phyloP scores from a whole-genome alignment of 2,888 invertebrate genomes.

The Acronicta alni region DNA sequence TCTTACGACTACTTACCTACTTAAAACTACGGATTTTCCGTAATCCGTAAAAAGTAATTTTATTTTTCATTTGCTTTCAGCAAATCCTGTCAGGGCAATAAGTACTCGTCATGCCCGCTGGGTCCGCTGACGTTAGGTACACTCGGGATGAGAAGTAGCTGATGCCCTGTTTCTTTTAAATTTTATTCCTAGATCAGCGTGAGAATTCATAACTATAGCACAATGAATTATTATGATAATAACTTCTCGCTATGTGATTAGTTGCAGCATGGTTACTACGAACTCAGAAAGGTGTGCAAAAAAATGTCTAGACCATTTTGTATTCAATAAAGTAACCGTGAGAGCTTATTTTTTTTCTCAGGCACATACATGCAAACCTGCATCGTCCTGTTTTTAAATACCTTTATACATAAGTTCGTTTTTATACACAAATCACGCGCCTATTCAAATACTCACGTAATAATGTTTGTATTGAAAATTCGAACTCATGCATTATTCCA shows the following conservation, averaged over 20 bases:
- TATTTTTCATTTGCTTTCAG: conserved; percentile 13
- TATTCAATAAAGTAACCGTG: conserved; percentile 31
- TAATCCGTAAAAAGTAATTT: no score
- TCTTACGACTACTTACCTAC: no score
- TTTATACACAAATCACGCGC: conserved; percentile 41
- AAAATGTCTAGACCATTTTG: conserved; percentile 26
- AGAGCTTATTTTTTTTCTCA: conserved; percentile 34
- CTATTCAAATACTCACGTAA: conserved; percentile 17
- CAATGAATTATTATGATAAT: conserved; percentile 6
- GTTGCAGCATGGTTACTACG: conserved; percentile 7
- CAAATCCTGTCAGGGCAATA: conserved; percentile 38
- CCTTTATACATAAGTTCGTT: conserved; percentile 22
- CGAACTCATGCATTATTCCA: conserved; percentile 30
- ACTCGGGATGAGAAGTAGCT: not conserved
- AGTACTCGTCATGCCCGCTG: conserved; percentile 13
- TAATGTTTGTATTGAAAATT: conserved; percentile 21
- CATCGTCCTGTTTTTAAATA: conserved; percentile 36
- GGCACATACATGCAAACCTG: conserved; percentile 18
- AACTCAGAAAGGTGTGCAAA: conserved; percentile 17
- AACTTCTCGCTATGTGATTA: conserved; percentile 17
- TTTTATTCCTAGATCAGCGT: conserved; percentile 12
- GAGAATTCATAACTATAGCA: conserved; percentile 10
- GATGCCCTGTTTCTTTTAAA: not conserved
- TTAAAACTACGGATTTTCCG: no score
- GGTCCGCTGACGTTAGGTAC: not conserved